Evolutionary conservation across 1,140 invertebrate genomes (phyloP), one percentile per base, ranked within the genome.

Genomic region (Cepaea nemoralis): DNA sequence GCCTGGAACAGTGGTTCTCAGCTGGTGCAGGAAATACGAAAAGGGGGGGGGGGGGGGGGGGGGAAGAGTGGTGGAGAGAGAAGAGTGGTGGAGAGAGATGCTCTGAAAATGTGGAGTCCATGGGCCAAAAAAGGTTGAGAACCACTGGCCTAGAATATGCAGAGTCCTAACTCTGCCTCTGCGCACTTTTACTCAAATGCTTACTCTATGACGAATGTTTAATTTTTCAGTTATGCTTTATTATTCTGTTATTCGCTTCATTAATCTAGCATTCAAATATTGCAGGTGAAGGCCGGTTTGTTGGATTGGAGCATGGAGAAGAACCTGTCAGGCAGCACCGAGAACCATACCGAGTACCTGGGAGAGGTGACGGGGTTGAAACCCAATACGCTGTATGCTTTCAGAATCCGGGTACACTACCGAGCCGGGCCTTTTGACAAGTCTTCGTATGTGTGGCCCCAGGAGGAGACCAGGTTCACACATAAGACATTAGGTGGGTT

Each of bases 401-500:
- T 96, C 86, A 93, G 94, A 45, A 88, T 97, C 5, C 90, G 92
- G 24, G 85, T 96, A 0, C 92, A 91, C 27, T 97, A 96, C 89
- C 91, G 55, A 40, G 80, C 93, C 0, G 90, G 92, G 27, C 92
- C 93, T 33, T 69, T 80, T 70, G 42, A 45, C 40, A n/a, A 45
- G 39, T 59, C 70, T 37, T 35, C 77, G 50, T 83, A 82, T 76
- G 39, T 78, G 40, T 87, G 85, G 83, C 85, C 85, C 12, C 33
- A 14, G 24, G 71, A 74, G n/a, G 66, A 82, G n/a, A 70, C n/a
- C 6, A 27, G 92, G 71, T 96, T 95, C 86, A 93, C 93, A 8
- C 96, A 94, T 89, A 94, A 95, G 91, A 97, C 96, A 8, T 87
- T 94, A 50, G 94, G 95, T 95, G 93, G 90, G 86, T 88, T n/a